Base-by-base conservation (phyloP, 2,113 vertebrate genomes). In the Machaerirhynchus nigripectus region DNA sequence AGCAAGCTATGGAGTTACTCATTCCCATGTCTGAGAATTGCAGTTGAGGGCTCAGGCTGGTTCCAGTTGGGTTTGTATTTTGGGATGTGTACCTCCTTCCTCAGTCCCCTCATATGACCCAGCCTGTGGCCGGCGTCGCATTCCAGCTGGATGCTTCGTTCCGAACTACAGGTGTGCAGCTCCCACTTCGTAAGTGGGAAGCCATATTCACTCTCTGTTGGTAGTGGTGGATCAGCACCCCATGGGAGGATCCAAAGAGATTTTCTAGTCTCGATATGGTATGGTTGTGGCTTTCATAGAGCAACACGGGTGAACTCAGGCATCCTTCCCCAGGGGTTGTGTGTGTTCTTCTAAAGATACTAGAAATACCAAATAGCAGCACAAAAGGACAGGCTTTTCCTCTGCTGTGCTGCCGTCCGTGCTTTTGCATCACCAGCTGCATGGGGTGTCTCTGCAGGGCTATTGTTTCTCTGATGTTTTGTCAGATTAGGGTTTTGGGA, bases 151-250 rank as follows among this genome's bases (percentile, higher is more conserved):
- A 8, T 27, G 4, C 26, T 49, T 53, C 40, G 8, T 70, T 44
- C 30, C 19, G 18, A 10, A 4, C 11, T 21, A 2, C 39, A 18
- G 13, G 18, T 10, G 23, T 15, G 26, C 19, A 55, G 15, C 5
- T 61, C 7, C 12, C 13, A 8, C 4, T 30, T 31, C 0, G 0
- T 21, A 35, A 52, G 4, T 57, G 28, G 59, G 40, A 56, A 71
- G 30, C 33, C 30, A 6, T 2, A 6, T 74, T 52, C 24, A n/a
- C 9, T 21, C 12, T 23, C 33, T 7, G 0, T 20, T 19, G 59
- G 22, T 8, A 30, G 10, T 1, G 0, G 6, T 23, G 22, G 14
- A 12, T 63, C 3, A 5, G 4, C 0, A 0, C 33, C 39, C 35
- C 4, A 1, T 0, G 2, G n/a, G 24, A 52, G 11, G 55, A 18